Evolutionary conservation across 2,797 vertebrate genomes (phyloP), one percentile per base, ranked within the genome.

Genomic region (Chloroceryle inda): DNA sequence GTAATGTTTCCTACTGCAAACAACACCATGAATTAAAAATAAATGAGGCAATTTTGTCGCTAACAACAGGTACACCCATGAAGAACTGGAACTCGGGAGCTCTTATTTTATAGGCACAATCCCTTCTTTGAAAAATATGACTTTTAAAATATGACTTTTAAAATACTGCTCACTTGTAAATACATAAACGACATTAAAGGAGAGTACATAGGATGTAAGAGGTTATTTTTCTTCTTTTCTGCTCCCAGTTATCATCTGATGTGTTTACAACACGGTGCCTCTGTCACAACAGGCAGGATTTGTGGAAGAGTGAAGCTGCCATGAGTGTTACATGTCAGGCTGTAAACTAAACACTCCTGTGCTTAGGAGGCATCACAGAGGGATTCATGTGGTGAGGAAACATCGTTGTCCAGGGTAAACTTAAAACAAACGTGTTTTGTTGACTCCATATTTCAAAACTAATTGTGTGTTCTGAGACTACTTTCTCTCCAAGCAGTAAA

Each of bases 371-470:
- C 58, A 45, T 82, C 62, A 29, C 3, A 17, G 40, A 78, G 74
- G 44, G 50, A 84, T 91, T 93, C 66, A 88, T 56, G 44, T 63
- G 13, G 44, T 69, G 61, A 88, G 64, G 73, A 94, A 97, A 92
- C 50, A 67, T 81, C 1, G 2, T 59, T 94, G 73, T 94, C 92
- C 58, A 87, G 82, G 61, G 63, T 91, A 92, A 93, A 93, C 59
- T 44, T 59, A 89, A 68, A 95, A 72, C 62, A 92, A 63, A 44
- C 5, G 5, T 74, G 47, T 96, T 96, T 93, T 89, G 62, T 92
- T 95, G 75, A 94, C 66, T 87, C 73, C 29, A 4, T 81, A 42
- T 94, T 96, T 95, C 77, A 88, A 94, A 97, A 80, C 45, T 85
- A 93, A 93, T 94, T 67, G 69, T 74, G 22, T 45, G 14, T 84